These are phyloP conservation scores for Astyanax mexicanus DNA, from an alignment of 2,797 vertebrate species.

Conservation along the genomic window DNA sequence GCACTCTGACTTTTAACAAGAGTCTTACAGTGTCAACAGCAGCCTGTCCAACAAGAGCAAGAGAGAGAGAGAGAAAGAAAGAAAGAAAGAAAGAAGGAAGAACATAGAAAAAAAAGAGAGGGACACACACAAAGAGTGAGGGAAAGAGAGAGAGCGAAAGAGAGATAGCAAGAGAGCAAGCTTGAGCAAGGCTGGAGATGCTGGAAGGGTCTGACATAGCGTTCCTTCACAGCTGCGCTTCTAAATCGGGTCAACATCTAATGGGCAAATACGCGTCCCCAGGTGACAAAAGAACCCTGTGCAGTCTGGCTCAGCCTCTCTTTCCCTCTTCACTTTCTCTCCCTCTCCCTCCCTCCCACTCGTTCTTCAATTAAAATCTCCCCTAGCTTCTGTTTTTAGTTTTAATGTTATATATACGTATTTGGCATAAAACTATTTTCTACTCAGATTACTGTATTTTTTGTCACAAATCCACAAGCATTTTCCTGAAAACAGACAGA, in stretches of 20 bases:
- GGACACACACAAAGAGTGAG: constrained; percentile 12
- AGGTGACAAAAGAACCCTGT: constrained; percentile 54
- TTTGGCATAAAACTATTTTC: background rate
- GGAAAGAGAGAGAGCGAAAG: constrained; percentile 12
- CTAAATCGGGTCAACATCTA: constrained; percentile 64
- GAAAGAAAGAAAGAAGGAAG: constrained; percentile 25
- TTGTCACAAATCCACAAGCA: background rate
- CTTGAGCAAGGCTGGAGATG: constrained; percentile 33
- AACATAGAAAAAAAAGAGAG: too few relatives aligned
- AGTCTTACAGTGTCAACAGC: constrained; percentile 51
- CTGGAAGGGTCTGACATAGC: constrained; percentile 61
- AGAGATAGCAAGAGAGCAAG: constrained; percentile 22
- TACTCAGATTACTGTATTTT: background rate
- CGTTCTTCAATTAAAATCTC: constrained; percentile 9
- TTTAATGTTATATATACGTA: constrained; percentile 10
- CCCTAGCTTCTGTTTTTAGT: constrained; percentile 2
- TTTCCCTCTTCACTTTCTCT: constrained; percentile 20
- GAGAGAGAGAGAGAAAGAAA: constrained; percentile 14
- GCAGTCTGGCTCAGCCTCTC: constrained; percentile 38
- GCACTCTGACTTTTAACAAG: constrained; percentile 31
- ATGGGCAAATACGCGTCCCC: constrained; percentile 57
- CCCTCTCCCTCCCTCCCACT: constrained; percentile 1
- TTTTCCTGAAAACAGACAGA: background rate
- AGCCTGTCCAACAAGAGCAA: constrained; percentile 46
- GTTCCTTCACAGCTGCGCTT: constrained; percentile 64